phyloP scores from a whole-genome alignment of 1,140 invertebrate species.

The Bombus soroeensis region DNA sequence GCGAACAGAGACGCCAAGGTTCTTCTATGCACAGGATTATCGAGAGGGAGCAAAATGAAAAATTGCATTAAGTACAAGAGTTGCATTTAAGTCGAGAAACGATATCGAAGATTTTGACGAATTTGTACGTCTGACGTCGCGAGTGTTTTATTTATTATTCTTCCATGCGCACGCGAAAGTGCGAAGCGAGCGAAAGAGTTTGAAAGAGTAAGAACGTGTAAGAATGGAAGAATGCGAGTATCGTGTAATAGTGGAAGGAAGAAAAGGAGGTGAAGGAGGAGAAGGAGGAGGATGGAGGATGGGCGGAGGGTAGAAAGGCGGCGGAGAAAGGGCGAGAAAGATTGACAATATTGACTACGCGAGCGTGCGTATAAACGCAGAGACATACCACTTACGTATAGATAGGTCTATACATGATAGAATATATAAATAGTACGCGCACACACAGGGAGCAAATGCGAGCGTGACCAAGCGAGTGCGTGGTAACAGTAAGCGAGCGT shows the following conservation, averaged over 20 bases:
- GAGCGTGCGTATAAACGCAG: constrained; percentile 50
- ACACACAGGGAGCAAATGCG: constrained; percentile 39
- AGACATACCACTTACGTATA: constrained; percentile 74
- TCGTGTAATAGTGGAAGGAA: background rate
- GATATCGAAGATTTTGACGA: constrained; percentile 52
- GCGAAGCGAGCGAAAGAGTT: background rate
- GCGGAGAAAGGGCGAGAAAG: constrained; percentile 43
- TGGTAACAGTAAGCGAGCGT: background rate
- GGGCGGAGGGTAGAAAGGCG: background rate
- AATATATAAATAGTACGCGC: constrained; percentile 59
- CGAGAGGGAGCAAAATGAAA: constrained; percentile 69
- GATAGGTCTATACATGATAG: constrained; percentile 71
- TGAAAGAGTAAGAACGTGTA: background rate
- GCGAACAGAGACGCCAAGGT: background rate
- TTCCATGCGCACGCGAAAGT: constrained; percentile 47
- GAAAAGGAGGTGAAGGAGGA: background rate
- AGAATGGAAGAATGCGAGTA: background rate
- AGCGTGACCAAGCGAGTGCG: constrained; percentile 41
- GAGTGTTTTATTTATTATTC: constrained; percentile 70
- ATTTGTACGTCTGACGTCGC: constrained; percentile 59
- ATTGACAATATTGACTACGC: constrained; percentile 37
- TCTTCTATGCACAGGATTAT: background rate
- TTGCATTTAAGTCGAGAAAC: constrained; percentile 79
- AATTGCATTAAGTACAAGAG: constrained; percentile 80
- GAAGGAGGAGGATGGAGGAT: background rate